Base-by-base conservation (phyloP, 2,888 invertebrate species). In the Laothoe populi region DNA sequence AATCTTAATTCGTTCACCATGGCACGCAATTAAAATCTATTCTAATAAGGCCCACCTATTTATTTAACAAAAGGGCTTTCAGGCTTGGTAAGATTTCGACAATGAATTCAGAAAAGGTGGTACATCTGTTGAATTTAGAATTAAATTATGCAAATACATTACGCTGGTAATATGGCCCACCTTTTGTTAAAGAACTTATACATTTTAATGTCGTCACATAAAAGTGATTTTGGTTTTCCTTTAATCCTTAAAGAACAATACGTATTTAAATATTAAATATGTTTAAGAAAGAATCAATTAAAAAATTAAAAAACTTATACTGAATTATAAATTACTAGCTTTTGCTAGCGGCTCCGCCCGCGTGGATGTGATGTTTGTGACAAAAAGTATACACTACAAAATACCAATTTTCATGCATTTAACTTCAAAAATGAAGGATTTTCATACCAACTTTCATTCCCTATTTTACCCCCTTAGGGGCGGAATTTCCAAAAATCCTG, bases 31-130 rank as follows among this genome's bases (percentile, higher is more conserved):
- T 61, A 61, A 61, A 57, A 45, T 16, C 45, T 64, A 65, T 64
- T 66, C 63, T 63, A 65, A 65, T 65, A 67, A 64, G 63, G 48
- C 49, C 48, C 57, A 65, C 59, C 61, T 61, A 65, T 67, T 65
- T 64, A 65, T 63, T 63, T 60, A 57, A 65, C 64, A 64, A 65
- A 67, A 53, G 64, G 35, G 46, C 65, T 67, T 65, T 65, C 49
- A 65, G 48, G 35, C 61, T 57, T 57, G 42, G 26, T 42, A 61
- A 45, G 57, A 57, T 61, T 57, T 53, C 26, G 13, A 42, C 49
- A 61, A 53, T 61, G 49, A 53, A 53, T 61, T 42, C 23, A 53
- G 60, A 46, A 48, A 16, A 48, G 48, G 40, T 40, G n/a, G 38
- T 31, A 45, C 48, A 60, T 48, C 48, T 40, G 40, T 24, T 60